These are phyloP conservation scores for Notothenia coriiceps DNA, from an alignment of 2,113 vertebrate genomes.

Conservation along the genomic window DNA sequence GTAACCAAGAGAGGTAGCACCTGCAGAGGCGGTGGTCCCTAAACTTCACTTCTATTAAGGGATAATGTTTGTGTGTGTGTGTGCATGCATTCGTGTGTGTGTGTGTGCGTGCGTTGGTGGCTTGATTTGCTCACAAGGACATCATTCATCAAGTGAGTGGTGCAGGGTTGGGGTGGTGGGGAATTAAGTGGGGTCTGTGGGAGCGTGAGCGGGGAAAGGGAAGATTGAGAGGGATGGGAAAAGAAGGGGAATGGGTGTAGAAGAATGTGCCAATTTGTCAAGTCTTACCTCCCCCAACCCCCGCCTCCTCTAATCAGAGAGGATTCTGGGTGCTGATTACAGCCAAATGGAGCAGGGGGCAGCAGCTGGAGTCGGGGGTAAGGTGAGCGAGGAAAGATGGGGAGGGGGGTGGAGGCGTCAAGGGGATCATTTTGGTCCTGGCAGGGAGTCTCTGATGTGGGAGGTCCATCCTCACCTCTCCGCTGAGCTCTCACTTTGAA, in stretches of 20 bases:
- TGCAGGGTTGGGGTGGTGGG: conserved; percentile 4
- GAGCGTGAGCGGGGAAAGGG: conserved; percentile 53
- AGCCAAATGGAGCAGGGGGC: conserved; percentile 87
- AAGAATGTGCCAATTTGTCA: conserved; percentile 81
- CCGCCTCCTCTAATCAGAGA: conserved; percentile 85
- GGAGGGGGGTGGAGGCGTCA: conserved; percentile 78
- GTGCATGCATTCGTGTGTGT: conserved; percentile 23
- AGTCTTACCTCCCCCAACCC: conserved; percentile 77
- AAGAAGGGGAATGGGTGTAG: conserved; percentile 81
- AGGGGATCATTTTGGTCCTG: conserved; percentile 76
- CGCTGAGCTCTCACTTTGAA: conserved; percentile 64
- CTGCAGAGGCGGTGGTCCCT: conserved; percentile 54
- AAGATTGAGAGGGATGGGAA: conserved; percentile 59
- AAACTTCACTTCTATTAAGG: conserved; percentile 66
- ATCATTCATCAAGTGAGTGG: conserved; percentile 88
- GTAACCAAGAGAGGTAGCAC: conserved; percentile 59
- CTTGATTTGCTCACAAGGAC: conserved; percentile 84
- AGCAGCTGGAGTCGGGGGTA: conserved; percentile 71
- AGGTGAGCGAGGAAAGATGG: conserved; percentile 77
- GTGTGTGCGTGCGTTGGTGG: background rate
- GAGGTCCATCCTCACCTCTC: conserved; percentile 62
- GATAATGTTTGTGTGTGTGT: conserved; percentile 1
- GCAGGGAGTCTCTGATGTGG: conserved; percentile 60
- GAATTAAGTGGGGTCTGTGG: conserved; percentile 48
- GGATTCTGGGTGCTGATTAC: conserved; percentile 90